These are phyloP conservation scores for Diglossa cyanea DNA, from an alignment of 2,797 vertebrate species.

Conservation along the genomic window DNA sequence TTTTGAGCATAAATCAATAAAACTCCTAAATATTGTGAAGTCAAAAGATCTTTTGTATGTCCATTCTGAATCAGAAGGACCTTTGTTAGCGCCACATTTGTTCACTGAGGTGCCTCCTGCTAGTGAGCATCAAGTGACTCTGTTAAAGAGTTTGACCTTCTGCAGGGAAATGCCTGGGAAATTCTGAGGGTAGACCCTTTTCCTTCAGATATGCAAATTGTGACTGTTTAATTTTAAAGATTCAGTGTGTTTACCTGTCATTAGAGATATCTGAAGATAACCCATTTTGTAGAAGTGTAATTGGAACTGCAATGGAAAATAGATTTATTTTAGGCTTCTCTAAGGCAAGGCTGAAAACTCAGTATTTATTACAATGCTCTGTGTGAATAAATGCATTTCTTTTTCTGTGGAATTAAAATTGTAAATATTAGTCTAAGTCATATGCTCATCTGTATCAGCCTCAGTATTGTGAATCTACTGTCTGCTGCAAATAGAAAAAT, in stretches of 20 bases:
- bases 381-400: not conserved
- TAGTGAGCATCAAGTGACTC: not conserved
- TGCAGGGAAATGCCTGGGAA: not conserved
- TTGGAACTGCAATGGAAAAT: not conserved
- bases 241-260: not conserved
- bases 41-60: not conserved
- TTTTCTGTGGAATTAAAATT: not conserved
- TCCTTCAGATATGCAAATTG: not conserved
- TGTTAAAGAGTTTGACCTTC: not conserved
- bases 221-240: not conserved
- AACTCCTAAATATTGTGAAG: not conserved
- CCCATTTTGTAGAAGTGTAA: not conserved
- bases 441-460: not conserved
- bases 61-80: not conserved
- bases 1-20: not conserved
- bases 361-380: not conserved
- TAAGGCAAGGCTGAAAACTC: not conserved
- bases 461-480: not conserved
- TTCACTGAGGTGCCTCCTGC: not conserved
- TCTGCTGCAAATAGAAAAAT: not conserved
- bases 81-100: not conserved
- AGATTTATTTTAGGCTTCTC: not conserved
- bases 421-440: not conserved
- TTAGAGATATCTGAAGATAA: not conserved
- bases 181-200: not conserved